Percentiles rank a stretch among this genome's conserved stretches.
Conservation (phyloP, 2,888 invertebrate species). For the Diarsia rubi region DNA sequence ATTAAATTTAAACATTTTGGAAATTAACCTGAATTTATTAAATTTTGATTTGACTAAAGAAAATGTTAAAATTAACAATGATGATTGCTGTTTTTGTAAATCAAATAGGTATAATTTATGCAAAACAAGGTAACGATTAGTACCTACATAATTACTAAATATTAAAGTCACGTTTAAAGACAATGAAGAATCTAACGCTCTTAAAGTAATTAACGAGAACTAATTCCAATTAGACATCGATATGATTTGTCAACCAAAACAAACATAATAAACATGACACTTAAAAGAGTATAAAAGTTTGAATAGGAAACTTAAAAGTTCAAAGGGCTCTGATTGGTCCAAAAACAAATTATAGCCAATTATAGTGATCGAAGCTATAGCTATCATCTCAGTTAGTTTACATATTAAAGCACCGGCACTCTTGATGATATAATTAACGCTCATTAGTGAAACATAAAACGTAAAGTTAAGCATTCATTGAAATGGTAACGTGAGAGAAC, state of each 20-base stretch:
- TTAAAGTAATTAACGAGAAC: conserved; percentile 25
- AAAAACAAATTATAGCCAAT: conserved; percentile 78
- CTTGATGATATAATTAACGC: conserved; percentile 79
- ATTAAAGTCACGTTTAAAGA: background rate
- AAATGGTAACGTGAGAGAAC: conserved; percentile 68
- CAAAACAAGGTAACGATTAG: background rate
- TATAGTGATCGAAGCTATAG: conserved; percentile 70
- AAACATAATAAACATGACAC: conserved; percentile 61
- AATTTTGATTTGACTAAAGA: conserved; percentile 4
- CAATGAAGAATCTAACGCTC: conserved; percentile 14
- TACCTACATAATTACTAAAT: background rate
- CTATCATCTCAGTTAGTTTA: conserved; percentile 71
- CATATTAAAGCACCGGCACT: conserved; percentile 73
- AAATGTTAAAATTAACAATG: conserved; percentile 13
- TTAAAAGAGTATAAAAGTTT: conserved; percentile 64
- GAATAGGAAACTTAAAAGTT: conserved; percentile 66
- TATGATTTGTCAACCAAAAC: conserved; percentile 54
- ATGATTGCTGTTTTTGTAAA: conserved; percentile 17
- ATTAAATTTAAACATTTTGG: conserved; percentile 23
- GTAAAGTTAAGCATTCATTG: conserved; percentile 66
- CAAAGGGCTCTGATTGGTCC: conserved; percentile 69
- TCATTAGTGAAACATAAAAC: conserved; percentile 77
- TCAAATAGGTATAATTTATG: conserved; percentile 8
- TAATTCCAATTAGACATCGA: conserved; percentile 40
- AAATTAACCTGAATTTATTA: conserved; percentile 4